These are phyloP conservation scores for Paracanthobrama guichenoti DNA, from an alignment of 2,113 vertebrate genomes.

Conservation along the genomic window DNA sequence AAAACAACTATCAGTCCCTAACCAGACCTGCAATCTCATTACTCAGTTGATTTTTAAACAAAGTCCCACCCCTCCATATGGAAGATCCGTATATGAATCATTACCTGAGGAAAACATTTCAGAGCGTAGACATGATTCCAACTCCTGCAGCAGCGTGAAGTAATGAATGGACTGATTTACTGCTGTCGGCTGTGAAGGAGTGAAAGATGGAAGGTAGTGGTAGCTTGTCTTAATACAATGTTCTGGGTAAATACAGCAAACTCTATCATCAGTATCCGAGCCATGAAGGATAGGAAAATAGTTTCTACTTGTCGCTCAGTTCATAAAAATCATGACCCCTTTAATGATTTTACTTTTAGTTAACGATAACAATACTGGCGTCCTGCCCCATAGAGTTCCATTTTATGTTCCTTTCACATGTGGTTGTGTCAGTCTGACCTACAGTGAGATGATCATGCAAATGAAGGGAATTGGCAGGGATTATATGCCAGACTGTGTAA, in stretches of 20 bases:
- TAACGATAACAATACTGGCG: background rate
- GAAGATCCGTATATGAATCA: conserved; percentile 45
- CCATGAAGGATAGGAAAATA: background rate
- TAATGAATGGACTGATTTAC: conserved; percentile 11
- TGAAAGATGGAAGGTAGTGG: background rate
- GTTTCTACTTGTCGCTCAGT: background rate
- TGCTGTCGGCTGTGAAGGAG: background rate
- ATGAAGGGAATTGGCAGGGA: conserved; percentile 66
- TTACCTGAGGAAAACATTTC: background rate
- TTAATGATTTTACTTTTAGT: background rate
- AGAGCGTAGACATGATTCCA: background rate
- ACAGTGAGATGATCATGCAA: conserved; percentile 64
- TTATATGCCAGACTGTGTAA: conserved; percentile 64
- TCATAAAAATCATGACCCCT: background rate
- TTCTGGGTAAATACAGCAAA: background rate
- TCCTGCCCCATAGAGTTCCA: background rate
- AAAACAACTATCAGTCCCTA: conserved; percentile 25
- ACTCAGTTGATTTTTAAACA: conserved; percentile 25
- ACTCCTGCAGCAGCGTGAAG: background rate
- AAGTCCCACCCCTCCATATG: background rate
- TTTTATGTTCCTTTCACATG: background rate
- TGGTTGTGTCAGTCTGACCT: background rate
- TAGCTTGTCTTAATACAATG: background rate
- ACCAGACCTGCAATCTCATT: conserved; percentile 30
- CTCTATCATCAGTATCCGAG: background rate